Base-by-base conservation (phyloP, 2,888 invertebrate species). In the Mesorhabditis belari region DNA sequence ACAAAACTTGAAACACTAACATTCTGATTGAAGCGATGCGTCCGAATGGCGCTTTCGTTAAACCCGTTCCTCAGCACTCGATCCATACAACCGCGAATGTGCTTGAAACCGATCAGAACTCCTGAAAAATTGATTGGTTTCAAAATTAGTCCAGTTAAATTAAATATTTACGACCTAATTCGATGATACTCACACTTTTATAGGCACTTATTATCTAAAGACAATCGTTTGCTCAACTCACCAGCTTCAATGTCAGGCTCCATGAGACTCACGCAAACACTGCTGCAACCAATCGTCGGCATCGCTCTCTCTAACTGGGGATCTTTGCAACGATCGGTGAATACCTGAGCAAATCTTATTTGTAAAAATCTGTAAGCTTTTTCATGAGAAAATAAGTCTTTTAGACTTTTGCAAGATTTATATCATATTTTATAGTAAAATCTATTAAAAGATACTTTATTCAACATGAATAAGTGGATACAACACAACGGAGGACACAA, bases 91-190 rank as follows among this genome's bases (percentile, higher is more conserved):
- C 80, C 80, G 29, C 80, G 69, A 57, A 80, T 80, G 61, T 77
- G 75, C 62, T 78, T 80, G 67, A 75, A 76, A 19, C 80, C 80
- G 56, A 80, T 70, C 64, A 80, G 77, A 5, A 80, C 79, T 6
- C 80, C 80, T 80, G 62, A 55, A 70, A 65, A 3, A 9, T 61
- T 49, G 25, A 26, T 52, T 49, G 25, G 58, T 29, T 25, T 24
- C 6, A 64, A 69, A 66, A 29, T 27, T 49, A 5, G 55, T 56
- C 2, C 21, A 3, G 3, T 53, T 24, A n/a, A 53, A 19, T 53
- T 53, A 24, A 24, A 5, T 24, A 9, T 23, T 53, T 9, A 25
- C 25, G 23, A 24, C 25, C 3, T 53, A 24, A 24, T 5, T 53
- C 3, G 5, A 23, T 24, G 25, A 53, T 25, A 60, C 19, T 21